A percentile compares a stretch with the other conserved stretches of the same genome.
These are phyloP conservation scores for Zonotrichia albicollis DNA, from an alignment of 2,797 vertebrate genomes.

Conservation along the genomic window DNA sequence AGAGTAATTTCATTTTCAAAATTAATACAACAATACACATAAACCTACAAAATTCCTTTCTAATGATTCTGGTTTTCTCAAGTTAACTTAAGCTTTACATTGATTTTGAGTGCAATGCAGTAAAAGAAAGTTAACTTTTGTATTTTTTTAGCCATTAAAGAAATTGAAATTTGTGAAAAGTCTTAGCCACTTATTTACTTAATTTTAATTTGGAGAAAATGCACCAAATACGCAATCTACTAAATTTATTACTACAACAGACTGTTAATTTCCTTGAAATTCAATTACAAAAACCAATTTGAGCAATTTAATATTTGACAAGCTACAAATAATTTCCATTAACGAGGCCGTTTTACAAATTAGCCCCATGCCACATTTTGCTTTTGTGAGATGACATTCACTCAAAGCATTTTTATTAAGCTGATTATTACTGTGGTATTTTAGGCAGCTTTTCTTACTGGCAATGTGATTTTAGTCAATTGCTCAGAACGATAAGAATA, in stretches of 20 bases:
- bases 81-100: neutral
- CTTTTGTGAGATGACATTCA: neutral
- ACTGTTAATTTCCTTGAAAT: constrained; percentile 18
- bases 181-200: neutral
- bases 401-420: constrained; percentile 7
- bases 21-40: neutral
- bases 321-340: constrained; percentile 22
- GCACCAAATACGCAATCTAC: neutral
- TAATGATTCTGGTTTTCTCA: neutral
- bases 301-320: constrained; percentile 26
- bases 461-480: neutral
- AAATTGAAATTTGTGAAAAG: neutral
- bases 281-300: constrained; percentile 27
- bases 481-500: neutral
- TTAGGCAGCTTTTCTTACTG: neutral
- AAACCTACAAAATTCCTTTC: neutral
- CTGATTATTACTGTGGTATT: neutral
- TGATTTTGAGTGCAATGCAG: neutral
- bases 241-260: constrained; percentile 2
- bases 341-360: neutral
- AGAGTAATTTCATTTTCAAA: neutral
- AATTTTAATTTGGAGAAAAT: constrained; percentile 19
- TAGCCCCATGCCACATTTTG: neutral
- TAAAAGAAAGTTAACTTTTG: neutral
- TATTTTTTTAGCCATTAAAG: neutral